phyloP scores from a whole-genome alignment of 2,797 vertebrate genomes.

The Triplophysa yarkandensis region DNA sequence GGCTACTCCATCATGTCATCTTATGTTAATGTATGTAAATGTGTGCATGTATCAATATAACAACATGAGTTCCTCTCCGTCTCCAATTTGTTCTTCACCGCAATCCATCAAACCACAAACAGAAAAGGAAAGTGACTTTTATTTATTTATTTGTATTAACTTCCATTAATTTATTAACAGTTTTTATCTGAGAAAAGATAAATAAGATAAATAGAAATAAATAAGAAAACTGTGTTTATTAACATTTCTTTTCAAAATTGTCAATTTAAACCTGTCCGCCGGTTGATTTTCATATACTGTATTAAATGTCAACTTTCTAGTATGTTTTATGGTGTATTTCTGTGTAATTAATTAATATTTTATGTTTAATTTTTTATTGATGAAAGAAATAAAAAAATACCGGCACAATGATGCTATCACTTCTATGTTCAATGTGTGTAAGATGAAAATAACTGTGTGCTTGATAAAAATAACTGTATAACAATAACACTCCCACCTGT shows the following conservation, averaged over 20 bases:
- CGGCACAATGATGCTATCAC: background rate
- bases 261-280: background rate
- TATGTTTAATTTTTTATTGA: no score
- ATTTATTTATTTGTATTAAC: no score
- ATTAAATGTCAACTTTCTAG: no score
- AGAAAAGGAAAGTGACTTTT: background rate
- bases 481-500: background rate
- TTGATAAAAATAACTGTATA: background rate
- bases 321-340: background rate
- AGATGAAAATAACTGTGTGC: no score
- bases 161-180: no score
- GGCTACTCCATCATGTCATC: constrained; percentile 42
- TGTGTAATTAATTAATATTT: background rate
- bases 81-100: constrained; percentile 41
- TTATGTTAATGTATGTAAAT: constrained; percentile 23
- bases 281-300: background rate
- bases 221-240: no score
- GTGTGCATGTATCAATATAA: background rate
- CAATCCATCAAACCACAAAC: constrained; percentile 13
- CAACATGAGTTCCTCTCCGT: constrained; percentile 16
- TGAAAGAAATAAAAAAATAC: background rate
- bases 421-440: background rate
- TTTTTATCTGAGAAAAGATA: no score
- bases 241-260: background rate
- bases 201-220: no score